phyloP scores from a whole-genome alignment of 2,797 vertebrate genomes.

The Sebastes vulpes region DNA sequence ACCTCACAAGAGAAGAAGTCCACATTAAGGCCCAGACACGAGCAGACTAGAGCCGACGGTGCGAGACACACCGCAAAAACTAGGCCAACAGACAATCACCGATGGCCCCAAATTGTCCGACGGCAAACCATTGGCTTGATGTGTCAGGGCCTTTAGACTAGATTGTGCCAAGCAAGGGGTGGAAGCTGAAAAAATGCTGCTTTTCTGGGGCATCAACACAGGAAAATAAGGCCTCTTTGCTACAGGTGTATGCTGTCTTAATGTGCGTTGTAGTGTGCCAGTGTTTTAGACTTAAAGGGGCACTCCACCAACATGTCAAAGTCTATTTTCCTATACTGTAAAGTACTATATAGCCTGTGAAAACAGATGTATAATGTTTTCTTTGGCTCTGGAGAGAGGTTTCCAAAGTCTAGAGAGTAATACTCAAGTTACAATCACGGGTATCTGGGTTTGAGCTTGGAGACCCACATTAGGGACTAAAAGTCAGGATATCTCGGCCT shows the following conservation, averaged over 20 bases:
- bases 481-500: background rate
- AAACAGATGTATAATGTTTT: slow-evolving; percentile 17
- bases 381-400: background rate
- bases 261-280: background rate
- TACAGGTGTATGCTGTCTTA: background rate
- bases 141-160: background rate
- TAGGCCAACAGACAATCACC: too few species aligned
- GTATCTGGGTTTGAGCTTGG: background rate
- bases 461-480: background rate
- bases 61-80: too few species aligned
- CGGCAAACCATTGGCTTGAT: fast-evolving
- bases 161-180: background rate
- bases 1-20: background rate
- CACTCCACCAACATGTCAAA: slow-evolving; percentile 2
- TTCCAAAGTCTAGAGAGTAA: background rate
- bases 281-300: background rate
- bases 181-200: background rate
- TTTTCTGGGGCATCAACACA: background rate
- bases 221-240: background rate
- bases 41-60: too few species aligned
- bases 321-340: background rate
- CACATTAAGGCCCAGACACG: background rate
- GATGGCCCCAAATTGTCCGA: too few species aligned
- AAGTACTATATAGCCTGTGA: background rate
- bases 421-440: slow-evolving; percentile 5